phyloP scores from a whole-genome alignment of 2,113 vertebrate species.

The Athene noctua region DNA sequence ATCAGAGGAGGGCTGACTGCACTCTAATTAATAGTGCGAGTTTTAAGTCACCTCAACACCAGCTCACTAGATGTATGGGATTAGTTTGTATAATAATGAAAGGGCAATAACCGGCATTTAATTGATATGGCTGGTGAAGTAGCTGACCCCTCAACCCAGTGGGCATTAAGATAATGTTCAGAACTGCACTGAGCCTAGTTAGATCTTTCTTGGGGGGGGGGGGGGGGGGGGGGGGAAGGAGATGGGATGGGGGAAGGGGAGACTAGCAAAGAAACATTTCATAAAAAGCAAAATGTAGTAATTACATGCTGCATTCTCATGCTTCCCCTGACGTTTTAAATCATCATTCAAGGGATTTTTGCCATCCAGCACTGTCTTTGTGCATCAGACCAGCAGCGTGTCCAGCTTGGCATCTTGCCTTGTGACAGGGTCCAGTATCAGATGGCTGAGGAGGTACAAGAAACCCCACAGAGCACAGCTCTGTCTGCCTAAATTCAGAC shows the following conservation, averaged over 20 bases:
- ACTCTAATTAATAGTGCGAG: neutral
- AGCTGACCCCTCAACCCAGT: slow-evolving; percentile 33
- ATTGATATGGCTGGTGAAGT: slow-evolving; percentile 43
- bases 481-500: neutral
- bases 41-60: slow-evolving; percentile 29
- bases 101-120: slow-evolving; percentile 43
- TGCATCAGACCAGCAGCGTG: neutral
- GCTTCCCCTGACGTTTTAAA: neutral
- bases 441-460: neutral
- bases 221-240: neutral
- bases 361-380: neutral
- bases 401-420: neutral
- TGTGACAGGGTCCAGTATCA: neutral
- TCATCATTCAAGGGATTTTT: neutral
- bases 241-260: neutral
- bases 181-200: neutral
- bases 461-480: neutral
- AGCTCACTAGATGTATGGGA: slow-evolving; percentile 22
- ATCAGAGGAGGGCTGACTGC: neutral
- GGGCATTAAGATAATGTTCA: slow-evolving; percentile 43
- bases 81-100: slow-evolving; percentile 38
- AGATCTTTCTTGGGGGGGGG: neutral
- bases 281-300: neutral
- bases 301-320: neutral
- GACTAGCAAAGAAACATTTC: neutral